Evolutionary conservation across 2,888 invertebrate genomes (phyloP), one percentile per base, ranked within the genome.

Genomic region (Acrobasis repandana): DNA sequence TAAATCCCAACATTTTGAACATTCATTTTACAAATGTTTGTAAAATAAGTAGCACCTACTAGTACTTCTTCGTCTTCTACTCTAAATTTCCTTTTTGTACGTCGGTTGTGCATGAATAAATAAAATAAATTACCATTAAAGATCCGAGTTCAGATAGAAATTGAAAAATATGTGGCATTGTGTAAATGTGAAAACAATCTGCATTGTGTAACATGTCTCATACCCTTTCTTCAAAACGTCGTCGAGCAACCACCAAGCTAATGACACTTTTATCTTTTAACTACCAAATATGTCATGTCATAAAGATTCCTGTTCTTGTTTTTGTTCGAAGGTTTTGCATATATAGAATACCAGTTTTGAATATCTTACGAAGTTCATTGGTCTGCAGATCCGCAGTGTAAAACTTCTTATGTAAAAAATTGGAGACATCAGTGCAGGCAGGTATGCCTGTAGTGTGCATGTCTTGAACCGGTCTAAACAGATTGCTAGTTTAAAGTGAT

Each of bases 141-240:
- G 38, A 38, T 43, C n/a, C n/a, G n/a, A 43, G 14, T 6, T 14
- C 11, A 38, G 38, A 43, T n/a, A n/a, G 43, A 43, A 43, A 43
- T 43, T n/a, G 43, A 43, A n/a, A 43, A 43, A 38, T 11, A 38
- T n/a, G 43, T n/a, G 43, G 43, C 43, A 43, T 43, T 43, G 43
- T 43, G 11, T 6, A 8, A 28, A 28, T 28, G 14, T 11, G n/a
- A 43, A n/a, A 11, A 43, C 43, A 43, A 43, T 43, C 43, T 11
- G 11, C 43, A 43, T 43, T 43, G 43, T 43, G 2, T n/a, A 14
- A 43, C 43, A n/a, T 43, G 28, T 43, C n/a, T 43, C 43, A 43
- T 43, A 43, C n/a, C n/a, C 43, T 1, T n/a, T 43, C 43, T 1
- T n/a, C 10, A 38, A 38, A 43, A 1, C 43, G 43, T 43, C 43